These are phyloP conservation scores for Pachyramphus minor DNA, from an alignment of 2,113 vertebrate genomes.

Conservation along the genomic window DNA sequence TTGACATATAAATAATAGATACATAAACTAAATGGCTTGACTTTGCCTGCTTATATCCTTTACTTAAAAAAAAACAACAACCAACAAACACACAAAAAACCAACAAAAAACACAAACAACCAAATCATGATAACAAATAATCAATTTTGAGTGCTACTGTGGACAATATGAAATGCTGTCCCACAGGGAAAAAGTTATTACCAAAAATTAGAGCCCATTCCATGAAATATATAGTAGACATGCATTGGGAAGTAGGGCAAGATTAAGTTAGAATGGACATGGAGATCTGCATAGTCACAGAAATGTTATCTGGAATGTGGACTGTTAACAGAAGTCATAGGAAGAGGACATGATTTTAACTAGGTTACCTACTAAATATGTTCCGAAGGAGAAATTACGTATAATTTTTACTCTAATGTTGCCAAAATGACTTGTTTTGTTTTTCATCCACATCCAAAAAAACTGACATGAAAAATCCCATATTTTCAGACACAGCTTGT, in stretches of 20 bases:
- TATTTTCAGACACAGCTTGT: neutral
- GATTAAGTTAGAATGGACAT: neutral
- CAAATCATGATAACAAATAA: neutral
- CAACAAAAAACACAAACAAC: fast-evolving
- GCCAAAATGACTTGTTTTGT: neutral
- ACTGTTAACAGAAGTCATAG: neutral
- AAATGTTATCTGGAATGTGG: neutral
- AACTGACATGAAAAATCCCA: neutral
- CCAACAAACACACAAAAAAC: too few species aligned
- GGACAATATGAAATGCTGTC: neutral
- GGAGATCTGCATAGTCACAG: neutral
- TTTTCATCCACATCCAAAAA: neutral
- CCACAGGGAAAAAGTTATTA: neutral
- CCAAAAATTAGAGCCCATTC: neutral
- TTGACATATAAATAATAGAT: neutral
- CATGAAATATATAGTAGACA: neutral
- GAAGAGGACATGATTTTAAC: neutral
- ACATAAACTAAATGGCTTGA: neutral
- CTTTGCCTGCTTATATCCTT: neutral
- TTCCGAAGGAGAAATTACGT: neutral
- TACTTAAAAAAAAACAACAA: neutral
- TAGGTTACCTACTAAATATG: neutral
- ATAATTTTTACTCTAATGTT: neutral
- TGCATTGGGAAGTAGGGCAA: neutral
- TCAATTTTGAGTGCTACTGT: neutral